These are phyloP conservation scores for Brachionus asplanchnoidis DNA, from an alignment of 1,140 invertebrate genomes.

Conservation along the genomic window DNA sequence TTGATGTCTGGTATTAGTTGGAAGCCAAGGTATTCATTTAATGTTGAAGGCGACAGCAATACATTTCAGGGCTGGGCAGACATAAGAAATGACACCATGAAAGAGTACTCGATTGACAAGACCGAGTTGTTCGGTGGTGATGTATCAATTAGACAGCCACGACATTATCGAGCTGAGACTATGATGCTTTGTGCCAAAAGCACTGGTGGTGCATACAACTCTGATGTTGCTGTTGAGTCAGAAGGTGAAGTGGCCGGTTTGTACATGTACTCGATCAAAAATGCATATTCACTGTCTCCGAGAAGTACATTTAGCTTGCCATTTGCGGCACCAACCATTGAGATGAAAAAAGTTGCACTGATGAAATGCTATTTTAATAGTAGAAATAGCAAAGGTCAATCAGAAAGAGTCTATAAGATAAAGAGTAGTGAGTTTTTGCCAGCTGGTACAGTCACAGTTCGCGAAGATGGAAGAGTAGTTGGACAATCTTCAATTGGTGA, in stretches of 20 bases:
- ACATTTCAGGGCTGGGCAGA: slow-evolving; percentile 16
- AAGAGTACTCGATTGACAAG: slow-evolving; percentile 8
- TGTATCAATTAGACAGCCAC: neutral
- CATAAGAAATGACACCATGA: slow-evolving; percentile 29
- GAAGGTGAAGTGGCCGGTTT: slow-evolving; percentile 24
- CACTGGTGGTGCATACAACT: neutral
- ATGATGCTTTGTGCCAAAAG: neutral
- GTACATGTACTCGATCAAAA: slow-evolving; percentile 14
- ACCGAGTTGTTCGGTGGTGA: slow-evolving; percentile 31
- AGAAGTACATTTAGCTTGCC: neutral
- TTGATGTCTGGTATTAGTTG: slow-evolving; percentile 23
- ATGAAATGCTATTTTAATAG: neutral
- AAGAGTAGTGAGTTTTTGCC: slow-evolving; percentile 17
- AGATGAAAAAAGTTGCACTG: neutral
- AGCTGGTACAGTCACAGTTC: slow-evolving; percentile 1
- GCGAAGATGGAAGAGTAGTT: slow-evolving; percentile 32
- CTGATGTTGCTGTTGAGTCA: neutral
- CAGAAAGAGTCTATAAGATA: neutral
- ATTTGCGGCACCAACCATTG: slow-evolving; percentile 9
- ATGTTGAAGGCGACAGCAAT: neutral
- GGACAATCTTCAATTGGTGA: slow-evolving; percentile 1
- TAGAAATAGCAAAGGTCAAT: slow-evolving; percentile 26
- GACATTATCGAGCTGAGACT: neutral
- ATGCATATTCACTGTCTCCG: neutral
- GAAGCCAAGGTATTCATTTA: slow-evolving; percentile 22